These are phyloP conservation scores for Cryptophagus acutangulus DNA, from an alignment of 2,888 invertebrate species.

Conservation along the genomic window DNA sequence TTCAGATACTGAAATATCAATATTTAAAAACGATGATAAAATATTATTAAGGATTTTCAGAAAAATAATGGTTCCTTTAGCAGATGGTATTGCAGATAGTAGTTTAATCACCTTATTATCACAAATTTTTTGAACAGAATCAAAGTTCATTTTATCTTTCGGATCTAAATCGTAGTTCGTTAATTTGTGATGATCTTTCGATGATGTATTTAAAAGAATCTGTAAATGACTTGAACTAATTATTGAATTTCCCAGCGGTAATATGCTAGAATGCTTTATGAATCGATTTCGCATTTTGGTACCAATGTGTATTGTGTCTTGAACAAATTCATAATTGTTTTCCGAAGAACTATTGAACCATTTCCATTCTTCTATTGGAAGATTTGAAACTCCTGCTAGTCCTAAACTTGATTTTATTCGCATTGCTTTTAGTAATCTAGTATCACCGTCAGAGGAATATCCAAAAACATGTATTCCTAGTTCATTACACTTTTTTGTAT, in stretches of 20 bases:
- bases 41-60: constrained; percentile 8
- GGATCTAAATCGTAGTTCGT: constrained; percentile 16
- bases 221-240: constrained; percentile 24
- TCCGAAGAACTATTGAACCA: constrained; percentile 19
- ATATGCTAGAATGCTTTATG: constrained; percentile 24
- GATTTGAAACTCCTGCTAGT: no score
- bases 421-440: constrained; percentile 15
- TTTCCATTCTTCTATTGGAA: constrained; percentile 6
- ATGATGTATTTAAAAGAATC: constrained; percentile 19
- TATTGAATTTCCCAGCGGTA: constrained; percentile 25
- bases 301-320: constrained; percentile 31
- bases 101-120: constrained; percentile 13
- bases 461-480: constrained; percentile 6
- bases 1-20: constrained; percentile 4
- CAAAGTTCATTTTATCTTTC: constrained; percentile 30
- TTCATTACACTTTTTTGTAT: constrained; percentile 4
- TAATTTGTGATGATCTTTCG: constrained; percentile 28
- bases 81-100: constrained; percentile 9
- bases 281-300: constrained; percentile 28
- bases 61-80: constrained; percentile 9
- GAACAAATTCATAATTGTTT: constrained; percentile 15
- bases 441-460: constrained; percentile 17
- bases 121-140: constrained; percentile 25
- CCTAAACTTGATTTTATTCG: constrained; percentile 6
- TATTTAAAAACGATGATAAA: constrained; percentile 11